Evolutionary conservation across 2,888 invertebrate species (phyloP).

Genomic region (Himalopsyche kuldschensis): DNA sequence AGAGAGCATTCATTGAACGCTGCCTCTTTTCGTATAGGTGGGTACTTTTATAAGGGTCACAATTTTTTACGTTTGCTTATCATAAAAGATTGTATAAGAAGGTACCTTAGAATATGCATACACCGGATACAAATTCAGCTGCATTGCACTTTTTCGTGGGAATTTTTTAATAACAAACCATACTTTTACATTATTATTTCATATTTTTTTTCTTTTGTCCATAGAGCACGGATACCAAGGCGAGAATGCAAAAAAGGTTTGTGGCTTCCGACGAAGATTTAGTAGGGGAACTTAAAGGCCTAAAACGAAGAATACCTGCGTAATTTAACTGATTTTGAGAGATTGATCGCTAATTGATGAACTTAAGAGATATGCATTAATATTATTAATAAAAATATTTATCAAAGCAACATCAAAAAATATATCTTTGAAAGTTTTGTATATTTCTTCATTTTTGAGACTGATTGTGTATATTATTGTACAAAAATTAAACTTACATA

Average conservation of each 20-base stretch:
- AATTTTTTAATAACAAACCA: background rate
- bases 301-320: constrained; percentile 64
- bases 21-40: constrained; percentile 21
- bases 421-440: constrained; percentile 38
- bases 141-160: background rate
- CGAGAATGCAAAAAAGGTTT: constrained; percentile 65
- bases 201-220: constrained; percentile 42
- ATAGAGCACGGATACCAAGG: constrained; percentile 48
- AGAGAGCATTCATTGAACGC: constrained; percentile 42
- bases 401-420: constrained; percentile 14
- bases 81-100: background rate
- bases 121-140: constrained; percentile 3
- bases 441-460: constrained; percentile 41
- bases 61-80: constrained; percentile 43
- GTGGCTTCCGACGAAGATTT: constrained; percentile 66
- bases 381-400: background rate
- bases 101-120: background rate
- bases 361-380: constrained; percentile 5
- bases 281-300: constrained; percentile 64
- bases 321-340: constrained; percentile 45
- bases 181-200: background rate
- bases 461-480: constrained; percentile 41
- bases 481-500: constrained; percentile 27
- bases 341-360: background rate
- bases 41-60: constrained; percentile 21